These are phyloP conservation scores for Clupea harengus DNA, from an alignment of 2,113 vertebrate genomes.

Conservation along the genomic window DNA sequence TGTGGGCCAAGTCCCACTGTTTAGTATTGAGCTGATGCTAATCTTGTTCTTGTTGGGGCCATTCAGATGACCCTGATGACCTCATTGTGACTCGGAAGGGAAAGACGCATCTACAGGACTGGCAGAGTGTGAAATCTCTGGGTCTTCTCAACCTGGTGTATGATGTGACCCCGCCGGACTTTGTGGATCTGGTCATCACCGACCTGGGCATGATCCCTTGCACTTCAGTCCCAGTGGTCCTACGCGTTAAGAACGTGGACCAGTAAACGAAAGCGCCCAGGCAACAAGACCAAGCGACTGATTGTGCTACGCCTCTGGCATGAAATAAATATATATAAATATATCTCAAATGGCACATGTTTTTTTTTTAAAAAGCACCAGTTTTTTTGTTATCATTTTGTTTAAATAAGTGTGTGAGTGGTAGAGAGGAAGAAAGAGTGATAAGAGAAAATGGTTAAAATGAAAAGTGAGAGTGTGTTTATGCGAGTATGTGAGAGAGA, in stretches of 20 bases:
- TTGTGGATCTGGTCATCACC: conserved; percentile 97
- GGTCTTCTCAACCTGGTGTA: conserved; percentile 94
- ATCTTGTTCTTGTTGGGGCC: background rate
- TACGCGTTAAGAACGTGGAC: conserved; percentile 94
- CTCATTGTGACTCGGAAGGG: conserved; percentile 83
- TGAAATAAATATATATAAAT: conserved; percentile 65
- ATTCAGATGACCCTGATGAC: conserved; percentile 91
- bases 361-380: conserved; percentile 56
- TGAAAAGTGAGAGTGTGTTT: background rate
- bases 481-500: background rate
- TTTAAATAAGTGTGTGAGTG: background rate
- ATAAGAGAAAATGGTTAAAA: background rate
- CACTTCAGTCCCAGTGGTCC: conserved; percentile 94
- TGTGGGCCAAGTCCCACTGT: too few relatives aligned
- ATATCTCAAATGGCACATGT: conserved; percentile 60
- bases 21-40: background rate
- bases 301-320: conserved; percentile 58
- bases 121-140: conserved; percentile 78
- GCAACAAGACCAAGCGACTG: conserved; percentile 8
- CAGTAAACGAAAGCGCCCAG: conserved; percentile 63
- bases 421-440: background rate
- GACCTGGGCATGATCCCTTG: conserved; percentile 98
- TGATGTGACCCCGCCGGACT: conserved; percentile 91
- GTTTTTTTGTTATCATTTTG: conserved; percentile 38
- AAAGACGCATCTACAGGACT: conserved; percentile 78